Base-by-base conservation (phyloP, 1,140 invertebrate species). In the Octopus bimaculoides region DNA sequence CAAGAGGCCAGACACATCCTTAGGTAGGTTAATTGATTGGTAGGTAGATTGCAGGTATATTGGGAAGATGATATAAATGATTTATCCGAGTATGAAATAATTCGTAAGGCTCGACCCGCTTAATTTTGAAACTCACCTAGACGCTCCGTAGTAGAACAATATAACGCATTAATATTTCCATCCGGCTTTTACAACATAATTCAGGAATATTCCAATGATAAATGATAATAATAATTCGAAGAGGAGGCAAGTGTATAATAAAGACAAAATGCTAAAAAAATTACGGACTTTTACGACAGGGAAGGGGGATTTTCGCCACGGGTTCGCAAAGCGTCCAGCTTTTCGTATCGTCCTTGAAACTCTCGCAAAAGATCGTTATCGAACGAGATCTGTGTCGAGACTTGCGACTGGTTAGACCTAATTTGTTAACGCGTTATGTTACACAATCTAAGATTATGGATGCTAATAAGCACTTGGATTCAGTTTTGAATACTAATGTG, bases 1-100 rank as follows among this genome's bases (percentile, higher is more conserved):
- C 17, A 71, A 17, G 20, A 75, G 74, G 74, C 74, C 74, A 75
- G 74, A 75, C 74, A 75, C 74, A 75, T 75, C 74, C 52, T 75
- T 52, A 66, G 61, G 12, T n/a, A n/a, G 61, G 61, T 12, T 66
- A n/a, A n/a, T 12, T 12, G 61, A n/a, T 12, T 12, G 61, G 61
- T 14, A n/a, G 61, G 61, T 14, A 66, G 61, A 66, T 12, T 14
- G 61, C 12, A n/a, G n/a, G 61, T 14, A n/a, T 66, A 66, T 14
- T n/a, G 61, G 61, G 12, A 12, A 66, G 61, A 66, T 66, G n/a
- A 14, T n/a, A n/a, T n/a, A n/a, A 66, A 66, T n/a, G 61, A 41
- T 41, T 41, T 41, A 41, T 41, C 26, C 26, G 26, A 41, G 26
- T 41, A 41, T 41, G 26, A 41, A 41, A 41, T 41, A 41, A 41